Percentiles rank a stretch among this genome's conserved stretches.
phyloP scores from a whole-genome alignment of 2,797 vertebrate genomes.

The Cyprinella venusta region DNA sequence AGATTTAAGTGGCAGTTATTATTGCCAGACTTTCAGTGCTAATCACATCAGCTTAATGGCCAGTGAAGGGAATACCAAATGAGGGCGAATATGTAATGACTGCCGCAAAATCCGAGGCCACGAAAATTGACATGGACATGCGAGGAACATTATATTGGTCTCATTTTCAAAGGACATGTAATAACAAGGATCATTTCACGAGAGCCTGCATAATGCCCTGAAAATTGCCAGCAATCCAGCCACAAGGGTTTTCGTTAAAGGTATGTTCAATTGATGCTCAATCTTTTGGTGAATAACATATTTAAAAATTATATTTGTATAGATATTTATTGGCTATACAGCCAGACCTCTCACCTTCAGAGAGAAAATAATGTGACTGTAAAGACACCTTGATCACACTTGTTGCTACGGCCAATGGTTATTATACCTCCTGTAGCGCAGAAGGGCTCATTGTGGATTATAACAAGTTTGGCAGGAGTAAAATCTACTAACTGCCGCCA shows the following conservation, averaged over 20 bases:
- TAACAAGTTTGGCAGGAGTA: neutral
- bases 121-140: constrained; percentile 35
- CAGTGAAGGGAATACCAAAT: constrained; percentile 44
- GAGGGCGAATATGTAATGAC: constrained; percentile 29
- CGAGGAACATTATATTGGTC: constrained; percentile 16
- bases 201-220: constrained; percentile 13
- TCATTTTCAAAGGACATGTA: constrained; percentile 27
- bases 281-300: neutral
- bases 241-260: neutral
- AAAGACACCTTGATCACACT: neutral
- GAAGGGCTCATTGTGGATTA: neutral
- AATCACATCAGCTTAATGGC: constrained; percentile 49
- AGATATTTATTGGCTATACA: neutral
- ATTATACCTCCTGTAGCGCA: neutral
- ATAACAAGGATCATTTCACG: constrained; percentile 20
- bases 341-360: neutral
- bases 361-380: neutral
- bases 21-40: constrained; percentile 38
- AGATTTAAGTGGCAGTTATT: constrained; percentile 55
- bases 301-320: neutral
- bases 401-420: neutral
- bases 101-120: neutral
- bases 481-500: neutral
- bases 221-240: constrained; percentile 28
- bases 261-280: neutral